Base-by-base conservation (phyloP, 2,888 invertebrate species). In the Sphaerophoria taeniata region DNA sequence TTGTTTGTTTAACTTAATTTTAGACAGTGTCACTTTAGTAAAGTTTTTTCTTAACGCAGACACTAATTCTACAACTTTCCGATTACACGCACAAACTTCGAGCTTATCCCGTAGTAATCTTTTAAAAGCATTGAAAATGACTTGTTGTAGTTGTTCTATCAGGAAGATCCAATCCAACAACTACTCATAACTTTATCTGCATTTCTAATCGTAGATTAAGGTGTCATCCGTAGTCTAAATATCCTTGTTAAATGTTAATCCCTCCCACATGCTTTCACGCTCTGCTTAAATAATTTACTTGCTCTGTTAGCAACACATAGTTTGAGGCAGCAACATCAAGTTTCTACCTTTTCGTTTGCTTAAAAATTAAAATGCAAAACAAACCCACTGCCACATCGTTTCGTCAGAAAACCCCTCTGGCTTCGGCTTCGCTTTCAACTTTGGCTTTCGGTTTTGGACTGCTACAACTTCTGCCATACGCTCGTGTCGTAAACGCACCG, bases 341-440 rank as follows among this genome's bases (percentile, higher is more conserved):
- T 67, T 55, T 45, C 12, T 67, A 58, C 76, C 72, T 47, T 39
- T 39, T 14, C 49, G 58, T 56, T 77, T 60, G 65, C 76, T 85
- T 85, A 77, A 77, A 70, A 81, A 80, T 85, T 85, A 70, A 77
- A 70, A 81, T 85, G 80, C 81, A 73, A 81, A 85, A 72, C 63
- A 80, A 85, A 72, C 58, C 34, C 71, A 34, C 12, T n/a, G 16
- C 47, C 49, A 16, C 47, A 72, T 24, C 69, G 45, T 72, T 72
- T 72, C 71, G 56, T 73, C 51, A 73, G 69, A 70, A 76, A 45
- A 45, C 74, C 65, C 78, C 49, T 80, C 56, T 49, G 67, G 83
- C 76, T 36, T 14, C 24, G 11, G 51, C 67, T 24, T n/a, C 36
- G 43, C 6, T 39, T 11, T 12, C 43, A 9, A 6, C 43, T 24